These are phyloP conservation scores for Carcharodon carcharias DNA, from an alignment of 2,797 vertebrate genomes.

Conservation along the genomic window DNA sequence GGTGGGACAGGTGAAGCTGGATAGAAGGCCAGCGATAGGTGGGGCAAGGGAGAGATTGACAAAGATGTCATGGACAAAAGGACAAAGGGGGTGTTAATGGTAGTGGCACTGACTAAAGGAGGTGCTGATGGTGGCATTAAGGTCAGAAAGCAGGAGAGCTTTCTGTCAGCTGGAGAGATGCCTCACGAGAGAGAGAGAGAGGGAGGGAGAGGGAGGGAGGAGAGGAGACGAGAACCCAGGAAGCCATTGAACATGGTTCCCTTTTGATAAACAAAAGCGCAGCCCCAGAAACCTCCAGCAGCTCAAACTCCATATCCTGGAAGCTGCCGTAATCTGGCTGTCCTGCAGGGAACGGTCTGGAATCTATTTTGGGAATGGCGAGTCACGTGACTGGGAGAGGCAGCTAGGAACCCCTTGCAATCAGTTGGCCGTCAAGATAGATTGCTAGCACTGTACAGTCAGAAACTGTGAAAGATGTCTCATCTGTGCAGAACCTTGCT, in stretches of 20 bases:
- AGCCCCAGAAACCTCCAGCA: background rate
- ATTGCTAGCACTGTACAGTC: background rate
- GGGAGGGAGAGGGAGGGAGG: background rate
- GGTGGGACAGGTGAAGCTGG: too few relatives aligned
- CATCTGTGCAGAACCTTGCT: background rate
- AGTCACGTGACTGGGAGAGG: background rate
- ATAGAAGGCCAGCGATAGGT: too few relatives aligned
- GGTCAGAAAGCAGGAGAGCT: too few relatives aligned
- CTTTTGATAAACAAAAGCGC: background rate
- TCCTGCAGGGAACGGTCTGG: background rate
- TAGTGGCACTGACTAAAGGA: too few relatives aligned
- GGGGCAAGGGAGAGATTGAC: too few relatives aligned
- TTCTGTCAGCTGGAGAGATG: too few relatives aligned
- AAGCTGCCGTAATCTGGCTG: background rate
- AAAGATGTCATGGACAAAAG: too few relatives aligned
- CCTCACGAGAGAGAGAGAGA: too few relatives aligned
- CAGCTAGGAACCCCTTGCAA: background rate
- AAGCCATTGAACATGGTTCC: background rate
- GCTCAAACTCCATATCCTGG: background rate
- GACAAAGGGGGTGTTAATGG: too few relatives aligned
- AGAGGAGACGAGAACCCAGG: background rate
- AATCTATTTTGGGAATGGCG: background rate
- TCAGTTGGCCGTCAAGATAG: background rate
- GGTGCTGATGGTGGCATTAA: too few relatives aligned
- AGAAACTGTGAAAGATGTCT: background rate